Percentiles rank a stretch among this genome's conserved stretches.
These are phyloP conservation scores for Zootoca vivipara DNA, from an alignment of 2,113 vertebrate species.

Conservation along the genomic window DNA sequence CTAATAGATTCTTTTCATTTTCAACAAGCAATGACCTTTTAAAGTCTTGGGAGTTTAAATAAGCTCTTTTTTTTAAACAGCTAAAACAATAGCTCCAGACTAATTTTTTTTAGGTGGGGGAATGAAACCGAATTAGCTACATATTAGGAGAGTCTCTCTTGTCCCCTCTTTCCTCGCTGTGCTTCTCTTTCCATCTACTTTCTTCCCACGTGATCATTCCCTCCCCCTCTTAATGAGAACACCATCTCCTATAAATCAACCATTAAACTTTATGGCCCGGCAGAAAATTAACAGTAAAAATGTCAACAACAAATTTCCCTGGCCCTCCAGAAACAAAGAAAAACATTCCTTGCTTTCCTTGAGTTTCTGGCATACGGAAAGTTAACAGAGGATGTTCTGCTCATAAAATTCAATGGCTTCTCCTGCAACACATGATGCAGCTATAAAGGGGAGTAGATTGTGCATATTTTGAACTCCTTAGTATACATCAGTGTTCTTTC, in stretches of 20 bases:
- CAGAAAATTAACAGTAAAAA: slow-evolving; percentile 57
- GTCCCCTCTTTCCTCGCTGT: not conserved
- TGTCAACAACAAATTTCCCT: slow-evolving; percentile 45
- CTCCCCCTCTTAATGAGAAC: slow-evolving; percentile 46
- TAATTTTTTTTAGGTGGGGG: not conserved
- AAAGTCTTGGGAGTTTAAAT: not conserved
- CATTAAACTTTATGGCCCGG: slow-evolving; percentile 52
- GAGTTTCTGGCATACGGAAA: slow-evolving; percentile 14
- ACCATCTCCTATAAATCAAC: slow-evolving; percentile 51
- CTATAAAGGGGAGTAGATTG: slow-evolving; percentile 11
- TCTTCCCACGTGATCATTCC: slow-evolving; percentile 13
- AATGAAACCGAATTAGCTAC: not conserved
- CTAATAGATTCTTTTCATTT: not conserved
- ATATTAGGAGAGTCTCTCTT: not conserved
- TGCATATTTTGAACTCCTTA: not conserved
- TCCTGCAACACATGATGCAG: slow-evolving; percentile 21
- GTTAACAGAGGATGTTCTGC: slow-evolving; percentile 26
- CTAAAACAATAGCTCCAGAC: not conserved
- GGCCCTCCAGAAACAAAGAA: slow-evolving; percentile 46
- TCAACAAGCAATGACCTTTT: not conserved
- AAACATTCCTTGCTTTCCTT: slow-evolving; percentile 32
- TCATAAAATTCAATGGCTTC: not conserved
- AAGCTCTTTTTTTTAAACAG: no score
- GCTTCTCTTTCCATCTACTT: not conserved
- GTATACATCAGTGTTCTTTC: slow-evolving; percentile 3